phyloP scores from a whole-genome alignment of 2,113 vertebrate genomes.

The Alces alces region DNA sequence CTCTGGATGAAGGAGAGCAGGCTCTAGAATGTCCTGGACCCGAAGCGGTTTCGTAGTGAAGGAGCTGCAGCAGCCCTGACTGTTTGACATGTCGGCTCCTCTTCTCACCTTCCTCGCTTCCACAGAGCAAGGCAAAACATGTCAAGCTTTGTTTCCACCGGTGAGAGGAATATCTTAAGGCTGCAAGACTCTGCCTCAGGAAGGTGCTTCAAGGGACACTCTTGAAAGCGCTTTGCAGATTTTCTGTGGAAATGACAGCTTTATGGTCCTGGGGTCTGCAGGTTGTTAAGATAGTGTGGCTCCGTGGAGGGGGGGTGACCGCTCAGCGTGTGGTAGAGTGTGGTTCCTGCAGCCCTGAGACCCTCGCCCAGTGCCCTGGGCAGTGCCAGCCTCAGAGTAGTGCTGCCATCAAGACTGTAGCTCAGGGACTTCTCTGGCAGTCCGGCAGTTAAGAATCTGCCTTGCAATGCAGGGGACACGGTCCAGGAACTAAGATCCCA shows the following conservation, averaged over 20 bases:
- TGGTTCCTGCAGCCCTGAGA: not conserved
- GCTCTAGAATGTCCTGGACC: not conserved
- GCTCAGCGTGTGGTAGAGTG: fast-evolving
- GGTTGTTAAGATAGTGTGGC: not conserved
- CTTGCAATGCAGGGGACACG: not conserved
- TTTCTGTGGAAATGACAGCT: not conserved
- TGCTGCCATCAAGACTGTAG: not conserved
- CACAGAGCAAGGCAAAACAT: not conserved
- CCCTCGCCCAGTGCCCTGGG: fast-evolving
- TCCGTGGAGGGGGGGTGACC: fast-evolving
- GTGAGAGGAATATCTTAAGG: not conserved
- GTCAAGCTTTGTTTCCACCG: not conserved
- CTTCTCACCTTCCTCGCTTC: not conserved
- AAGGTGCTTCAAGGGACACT: not conserved
- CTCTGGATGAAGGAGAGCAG: not conserved
- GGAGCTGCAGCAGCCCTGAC: no score
- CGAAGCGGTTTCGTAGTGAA: not conserved
- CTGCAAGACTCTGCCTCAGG: not conserved
- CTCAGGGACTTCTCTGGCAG: not conserved
- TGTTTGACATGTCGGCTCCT: not conserved
- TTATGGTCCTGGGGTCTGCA: not conserved
- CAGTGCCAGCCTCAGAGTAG: no score
- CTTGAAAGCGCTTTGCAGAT: not conserved
- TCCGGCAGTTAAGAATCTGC: not conserved
- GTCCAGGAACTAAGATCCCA: not conserved